Conservation (phyloP, 2,113 vertebrate species). For the Trichomycterus rosablanca region DNA sequence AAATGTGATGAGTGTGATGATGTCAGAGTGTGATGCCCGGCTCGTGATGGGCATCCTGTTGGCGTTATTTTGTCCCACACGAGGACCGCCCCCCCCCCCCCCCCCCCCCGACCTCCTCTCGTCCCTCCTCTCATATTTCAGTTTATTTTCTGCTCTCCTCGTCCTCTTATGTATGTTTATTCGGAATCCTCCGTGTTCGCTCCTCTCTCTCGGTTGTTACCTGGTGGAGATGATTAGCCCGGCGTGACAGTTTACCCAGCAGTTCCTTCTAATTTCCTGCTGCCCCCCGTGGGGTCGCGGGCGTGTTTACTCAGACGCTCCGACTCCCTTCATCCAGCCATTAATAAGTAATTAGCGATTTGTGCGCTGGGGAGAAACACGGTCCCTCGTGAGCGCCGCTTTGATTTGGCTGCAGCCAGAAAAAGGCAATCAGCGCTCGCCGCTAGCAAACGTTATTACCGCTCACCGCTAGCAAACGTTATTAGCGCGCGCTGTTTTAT, state of each 20-base stretch:
- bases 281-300: slow-evolving; percentile 27
- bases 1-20: no score
- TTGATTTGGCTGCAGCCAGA: slow-evolving; percentile 50
- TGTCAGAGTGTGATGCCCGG: no score
- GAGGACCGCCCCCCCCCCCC: no score
- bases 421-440: slow-evolving; percentile 57
- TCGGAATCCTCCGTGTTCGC: background rate
- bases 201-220: slow-evolving; percentile 20
- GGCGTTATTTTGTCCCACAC: no score
- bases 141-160: no score
- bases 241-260: slow-evolving; percentile 36
- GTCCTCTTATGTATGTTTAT: no score
- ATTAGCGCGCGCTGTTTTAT: slow-evolving; percentile 51
- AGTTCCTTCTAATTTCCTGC: slow-evolving; percentile 30
- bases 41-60: no score
- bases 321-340: slow-evolving; percentile 51
- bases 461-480: slow-evolving; percentile 48
- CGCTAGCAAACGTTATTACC: slow-evolving; percentile 49
- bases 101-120: no score
- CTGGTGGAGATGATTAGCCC: slow-evolving; percentile 38
- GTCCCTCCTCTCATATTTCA: background rate
- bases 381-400: slow-evolving; percentile 32
- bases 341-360: slow-evolving; percentile 64
- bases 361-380: slow-evolving; percentile 39
- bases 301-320: slow-evolving; percentile 57